Base-by-base conservation (phyloP, 1,140 invertebrate species). In the Saccostrea echinata region DNA sequence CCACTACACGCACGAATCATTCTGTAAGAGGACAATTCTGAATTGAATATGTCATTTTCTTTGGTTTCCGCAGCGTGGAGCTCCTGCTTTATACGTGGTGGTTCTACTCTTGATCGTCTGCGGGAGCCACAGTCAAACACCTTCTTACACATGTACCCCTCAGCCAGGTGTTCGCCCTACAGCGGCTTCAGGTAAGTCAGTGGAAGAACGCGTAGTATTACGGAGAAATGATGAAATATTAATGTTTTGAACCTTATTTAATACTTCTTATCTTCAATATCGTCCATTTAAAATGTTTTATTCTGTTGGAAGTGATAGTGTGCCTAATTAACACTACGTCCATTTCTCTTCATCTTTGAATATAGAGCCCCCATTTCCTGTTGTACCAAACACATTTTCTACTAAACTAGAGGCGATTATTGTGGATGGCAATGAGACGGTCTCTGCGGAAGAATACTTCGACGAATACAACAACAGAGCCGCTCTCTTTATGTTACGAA, bases 341-440 rank as follows among this genome's bases (percentile, higher is more conserved):
- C 52, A 53, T 8, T 24, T 76, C 21, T 35, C 8, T 13, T 30
- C 24, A 21, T 24, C 30, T 80, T 43, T 80, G 6, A 21, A 80
- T 35, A 83, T 12, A 88, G 85, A 71, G 33, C 86, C 87, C 1
- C 27, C 68, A 68, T 87, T 89, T 27, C 88, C 88, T 21, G 13
- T 24, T 21, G 18, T 91, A 61, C 88, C 88, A 9, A 27, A 30
- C 18, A 86, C 86, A 21, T 89, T 91, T 68, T 86, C 88, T 33
- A 89, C 88, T 0, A 76, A 86, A 61, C 80, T 91, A 52, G 86
- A 89, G 82, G 90, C 86, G 6, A 86, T 81, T 24, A 86, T 89
- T 52, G 27, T 57, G 18, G 90, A 91, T 81, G 57, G 81, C 18
- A 81, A 86, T 35, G 84, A 83, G 43, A 88, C 87, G 4, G 85